Conservation (phyloP, 1,140 invertebrate species). For the Lutraria rhynchaena region DNA sequence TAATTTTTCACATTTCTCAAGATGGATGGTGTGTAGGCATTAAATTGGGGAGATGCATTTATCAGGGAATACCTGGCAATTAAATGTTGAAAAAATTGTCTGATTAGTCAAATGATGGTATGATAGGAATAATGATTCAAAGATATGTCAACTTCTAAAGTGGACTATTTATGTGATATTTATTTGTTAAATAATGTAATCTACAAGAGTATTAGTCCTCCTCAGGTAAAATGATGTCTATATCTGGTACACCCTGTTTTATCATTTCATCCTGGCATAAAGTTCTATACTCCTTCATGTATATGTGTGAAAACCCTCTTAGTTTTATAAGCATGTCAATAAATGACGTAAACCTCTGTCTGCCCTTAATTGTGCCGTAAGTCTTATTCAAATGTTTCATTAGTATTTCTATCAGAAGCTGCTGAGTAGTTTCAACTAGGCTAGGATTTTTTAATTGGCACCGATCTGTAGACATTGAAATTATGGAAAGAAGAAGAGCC, state of each 20-base stretch:
- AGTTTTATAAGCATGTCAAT: slow-evolving; percentile 31
- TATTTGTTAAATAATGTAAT: too few species aligned
- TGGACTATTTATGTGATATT: too few species aligned
- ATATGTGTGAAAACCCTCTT: slow-evolving; percentile 17
- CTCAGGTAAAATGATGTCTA: slow-evolving; percentile 23
- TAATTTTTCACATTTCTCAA: too few species aligned
- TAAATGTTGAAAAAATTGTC: too few species aligned
- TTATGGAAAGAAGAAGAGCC: slow-evolving; percentile 23
- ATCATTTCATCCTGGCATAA: slow-evolving; percentile 45
- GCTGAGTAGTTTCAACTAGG: slow-evolving; percentile 36
- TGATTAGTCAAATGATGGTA: too few species aligned
- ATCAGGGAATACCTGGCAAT: too few species aligned
- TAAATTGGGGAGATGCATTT: too few species aligned
- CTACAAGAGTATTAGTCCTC: slow-evolving; percentile 24
- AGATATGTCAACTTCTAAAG: too few species aligned
- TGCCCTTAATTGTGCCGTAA: background rate
- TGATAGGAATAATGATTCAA: too few species aligned
- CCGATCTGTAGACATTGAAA: slow-evolving; percentile 38
- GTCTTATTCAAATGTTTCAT: background rate
- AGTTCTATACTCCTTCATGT: slow-evolving; percentile 40
- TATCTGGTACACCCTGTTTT: slow-evolving; percentile 5
- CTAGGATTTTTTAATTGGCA: slow-evolving; percentile 35
- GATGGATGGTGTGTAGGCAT: too few species aligned
- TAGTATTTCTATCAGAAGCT: slow-evolving; percentile 20
- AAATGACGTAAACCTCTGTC: slow-evolving; percentile 21